Conservation (phyloP, 1,140 invertebrate genomes). For the Drusus annulatus region DNA sequence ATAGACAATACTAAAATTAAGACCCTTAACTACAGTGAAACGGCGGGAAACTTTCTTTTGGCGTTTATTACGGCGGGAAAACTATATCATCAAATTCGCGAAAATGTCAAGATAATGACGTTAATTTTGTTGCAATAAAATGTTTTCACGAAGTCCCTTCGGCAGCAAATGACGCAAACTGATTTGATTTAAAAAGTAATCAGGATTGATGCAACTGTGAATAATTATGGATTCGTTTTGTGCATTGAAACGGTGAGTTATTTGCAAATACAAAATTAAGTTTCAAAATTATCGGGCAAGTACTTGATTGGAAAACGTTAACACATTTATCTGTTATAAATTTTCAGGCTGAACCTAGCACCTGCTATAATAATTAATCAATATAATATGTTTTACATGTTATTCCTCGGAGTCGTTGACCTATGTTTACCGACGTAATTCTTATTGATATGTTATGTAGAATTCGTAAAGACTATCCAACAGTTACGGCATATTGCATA, state of each 20-base stretch:
- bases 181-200: neutral
- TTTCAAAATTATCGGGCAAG: neutral
- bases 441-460: too few relatives aligned
- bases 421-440: neutral
- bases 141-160: neutral
- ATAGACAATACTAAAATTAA: neutral
- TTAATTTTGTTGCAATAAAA: neutral
- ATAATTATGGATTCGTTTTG: conserved; percentile 29
- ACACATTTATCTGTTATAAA: neutral
- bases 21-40: neutral
- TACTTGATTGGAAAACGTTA: conserved; percentile 1
- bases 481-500: too few relatives aligned
- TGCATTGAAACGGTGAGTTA: conserved; percentile 17
- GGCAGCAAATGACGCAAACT: neutral
- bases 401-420: neutral
- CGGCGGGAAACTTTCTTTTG: conserved; percentile 14
- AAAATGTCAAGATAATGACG: neutral
- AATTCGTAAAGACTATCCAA: too few relatives aligned
- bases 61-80: conserved; percentile 25
- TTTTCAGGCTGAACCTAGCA: neutral
- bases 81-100: neutral
- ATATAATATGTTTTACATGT: neutral
- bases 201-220: neutral
- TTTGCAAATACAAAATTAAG: neutral
- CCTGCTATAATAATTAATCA: neutral